A percentile compares a stretch with the other conserved stretches of the same genome.
These are phyloP conservation scores for Aegithalos caudatus DNA, from an alignment of 2,113 vertebrate genomes.

Conservation along the genomic window DNA sequence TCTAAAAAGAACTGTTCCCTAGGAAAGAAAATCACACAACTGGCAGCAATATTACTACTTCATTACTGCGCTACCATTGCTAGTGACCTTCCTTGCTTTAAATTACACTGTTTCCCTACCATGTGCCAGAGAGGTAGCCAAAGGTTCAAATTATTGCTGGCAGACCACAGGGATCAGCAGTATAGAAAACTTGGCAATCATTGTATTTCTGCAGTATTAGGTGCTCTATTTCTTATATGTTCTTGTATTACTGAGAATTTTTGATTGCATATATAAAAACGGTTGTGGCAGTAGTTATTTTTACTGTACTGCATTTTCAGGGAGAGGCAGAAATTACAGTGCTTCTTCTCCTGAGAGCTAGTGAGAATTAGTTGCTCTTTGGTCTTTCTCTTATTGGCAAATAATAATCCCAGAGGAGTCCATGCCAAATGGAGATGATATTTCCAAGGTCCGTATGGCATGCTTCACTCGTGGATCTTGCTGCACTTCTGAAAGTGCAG, in stretches of 20 bases:
- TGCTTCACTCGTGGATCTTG: not conserved
- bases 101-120: not conserved
- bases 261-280: not conserved
- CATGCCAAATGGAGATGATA: not conserved
- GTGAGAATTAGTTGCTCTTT: not conserved
- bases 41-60: not conserved
- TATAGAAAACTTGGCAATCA: not conserved
- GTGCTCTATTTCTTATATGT: not conserved
- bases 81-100: not conserved
- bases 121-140: not conserved
- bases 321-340: conserved; percentile 1
- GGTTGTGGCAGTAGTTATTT: not conserved
- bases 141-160: not conserved
- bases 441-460: not conserved
- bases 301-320: not conserved
- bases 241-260: not conserved
- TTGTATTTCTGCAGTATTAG: not conserved
- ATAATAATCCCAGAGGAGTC: not conserved
- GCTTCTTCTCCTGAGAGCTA: not conserved
- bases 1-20: not conserved
- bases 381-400: not conserved
- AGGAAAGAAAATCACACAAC: not conserved
- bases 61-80: not conserved
- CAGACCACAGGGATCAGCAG: not conserved
- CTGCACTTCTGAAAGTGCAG: not conserved